Evolutionary conservation across 2,797 vertebrate species (phyloP), one percentile per base, ranked within the genome.

Genomic region (Eulemur mongoz): DNA sequence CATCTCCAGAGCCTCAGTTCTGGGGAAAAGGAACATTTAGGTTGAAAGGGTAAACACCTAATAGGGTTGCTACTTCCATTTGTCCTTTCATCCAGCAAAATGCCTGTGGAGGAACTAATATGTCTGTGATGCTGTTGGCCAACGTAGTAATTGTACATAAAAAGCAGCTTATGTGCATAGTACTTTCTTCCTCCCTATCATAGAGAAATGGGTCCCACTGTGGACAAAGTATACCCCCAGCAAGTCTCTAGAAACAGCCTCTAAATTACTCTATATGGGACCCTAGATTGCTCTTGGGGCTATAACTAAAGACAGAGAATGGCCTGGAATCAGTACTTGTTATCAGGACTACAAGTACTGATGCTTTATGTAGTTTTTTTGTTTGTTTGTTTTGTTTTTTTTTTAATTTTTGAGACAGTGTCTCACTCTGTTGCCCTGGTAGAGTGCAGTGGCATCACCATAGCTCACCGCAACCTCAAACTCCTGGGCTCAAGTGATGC

Each of bases 211-310:
- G 23, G 40, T 61, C 69, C 52, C 18, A 13, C 85, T 97, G 88
- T 95, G 97, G 95, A 97, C 97, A 98, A 98, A 75, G 61, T 79
- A 5, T 9, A 72, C 2, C n/a, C 20, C 57, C 43, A 90, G 78
- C 35, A 84, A 87, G 32, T 87, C 69, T 94, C 79, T 83, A 65
- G 63, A 94, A 67, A 50, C 18, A 38, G 43, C 48, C 72, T 85
- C 75, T 63, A 48, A 63, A 59, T 15, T 54, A 35, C 52, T 35
- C 35, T 78, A 20, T 63, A 5, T 7, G 13, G 35, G 32, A 7
- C 10, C 38, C 22, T 59, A 27, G 11, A 45, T 85, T 91, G 75
- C 22, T 96, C 57, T 86, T 87, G 78, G 45, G n/a, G 89, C 48
- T 80, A 80, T 8, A 90, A 65, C 23, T 78, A 65, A 70, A 89